Base-by-base conservation (phyloP, 2,113 vertebrate genomes). In the Hyla sarda region DNA sequence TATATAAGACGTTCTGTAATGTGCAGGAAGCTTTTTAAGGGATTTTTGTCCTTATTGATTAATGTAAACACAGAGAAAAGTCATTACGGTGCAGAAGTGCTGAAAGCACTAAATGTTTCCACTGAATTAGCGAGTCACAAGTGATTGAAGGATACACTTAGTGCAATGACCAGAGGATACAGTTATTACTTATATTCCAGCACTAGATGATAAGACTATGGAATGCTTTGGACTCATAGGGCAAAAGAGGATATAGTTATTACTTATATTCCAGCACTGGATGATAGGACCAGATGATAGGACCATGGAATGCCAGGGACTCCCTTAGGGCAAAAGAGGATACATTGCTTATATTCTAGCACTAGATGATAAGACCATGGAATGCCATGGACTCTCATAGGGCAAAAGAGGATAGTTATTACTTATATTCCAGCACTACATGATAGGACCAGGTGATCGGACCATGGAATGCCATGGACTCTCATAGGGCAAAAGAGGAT, bases 1-100 rank as follows among this genome's bases (percentile, higher is more conserved):
- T 23, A 65, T 65, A 62, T 16, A 12, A 80, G 78, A 62, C 21
- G 14, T 21, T 65, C 37, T 93, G 92, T 89, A 91, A 90, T 91
- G 65, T 32, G 48, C 80, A 88, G 87, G 89, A 88, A 88, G 90
- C 87, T 88, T 91, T 94, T 94, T 93, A 92, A 93, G 90, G 88
- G 60, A 82, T 82, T 25, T 48, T 52, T 69, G 25, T 67, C 62
- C 45, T 13, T 28, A 82, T 48, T 69, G 60, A 82, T 48, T 71
- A 65, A 81, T 65, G 78, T 80, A 60, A 81, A 56, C 37, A 34
- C 19, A 47, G 34, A 62, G 50, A 47, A 60, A 60, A 62, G 58
- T 81, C 56, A 28, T 81, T 65, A 62, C 37, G 14, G 25, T 32
- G 60, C 17, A 71, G 62, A 69, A 50, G 47, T 82, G 45, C 62